A percentile compares a stretch with the other conserved stretches of the same genome.
Conservation (phyloP, 2,113 vertebrate species). For the Agelaius tricolor region DNA sequence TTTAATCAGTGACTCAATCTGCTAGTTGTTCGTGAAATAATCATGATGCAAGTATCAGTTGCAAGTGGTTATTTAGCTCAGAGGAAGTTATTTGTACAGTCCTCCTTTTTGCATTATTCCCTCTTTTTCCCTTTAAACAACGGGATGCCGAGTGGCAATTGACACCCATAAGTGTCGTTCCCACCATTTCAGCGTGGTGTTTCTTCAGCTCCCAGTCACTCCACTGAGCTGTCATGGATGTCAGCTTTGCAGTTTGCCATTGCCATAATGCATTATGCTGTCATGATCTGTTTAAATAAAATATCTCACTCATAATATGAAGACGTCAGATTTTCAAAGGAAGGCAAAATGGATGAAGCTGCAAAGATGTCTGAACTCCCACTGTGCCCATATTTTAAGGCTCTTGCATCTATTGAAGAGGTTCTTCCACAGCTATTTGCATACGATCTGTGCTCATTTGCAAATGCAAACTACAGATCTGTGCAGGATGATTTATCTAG, state of each 20-base stretch:
- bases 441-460: not conserved
- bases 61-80: not conserved
- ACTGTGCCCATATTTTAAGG: not conserved
- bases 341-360: not conserved
- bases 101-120: not conserved
- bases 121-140: not conserved
- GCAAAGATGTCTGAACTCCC: not conserved
- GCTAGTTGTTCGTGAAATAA: not conserved
- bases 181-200: not conserved
- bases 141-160: not conserved
- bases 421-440: not conserved
- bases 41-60: not conserved
- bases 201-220: not conserved
- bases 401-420: not conserved
- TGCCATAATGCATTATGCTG: not conserved
- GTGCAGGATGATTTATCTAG: not conserved
- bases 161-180: not conserved
- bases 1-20: not conserved
- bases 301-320: not conserved
- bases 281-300: constrained; percentile 36
- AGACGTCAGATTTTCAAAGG: not conserved
- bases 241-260: not conserved
- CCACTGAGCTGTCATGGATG: not conserved
- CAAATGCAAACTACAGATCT: not conserved
- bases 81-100: not conserved